These are phyloP conservation scores for Leptopilina syphax DNA, from an alignment of 2,888 invertebrate species.

Conservation along the genomic window DNA sequence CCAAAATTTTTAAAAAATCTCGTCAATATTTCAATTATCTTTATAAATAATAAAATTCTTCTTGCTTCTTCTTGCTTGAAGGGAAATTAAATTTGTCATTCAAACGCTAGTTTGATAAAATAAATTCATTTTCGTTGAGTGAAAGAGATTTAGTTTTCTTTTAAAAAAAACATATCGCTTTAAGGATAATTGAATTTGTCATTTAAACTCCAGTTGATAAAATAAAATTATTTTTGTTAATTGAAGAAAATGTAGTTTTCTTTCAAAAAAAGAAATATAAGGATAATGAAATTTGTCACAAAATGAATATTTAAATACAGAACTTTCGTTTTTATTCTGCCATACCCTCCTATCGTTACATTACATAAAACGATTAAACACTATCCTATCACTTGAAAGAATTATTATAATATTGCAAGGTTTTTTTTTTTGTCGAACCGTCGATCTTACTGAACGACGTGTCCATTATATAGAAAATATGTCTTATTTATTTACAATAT, in stretches of 20 bases:
- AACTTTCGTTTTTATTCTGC: slow-evolving; percentile 76
- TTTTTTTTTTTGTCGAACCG: slow-evolving; percentile 69
- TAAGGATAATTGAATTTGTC: neutral
- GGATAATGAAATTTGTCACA: neutral
- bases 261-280: neutral
- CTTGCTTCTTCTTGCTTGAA: too few relatives aligned
- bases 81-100: too few relatives aligned
- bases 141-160: too few relatives aligned
- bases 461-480: slow-evolving; percentile 76
- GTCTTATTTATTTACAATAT: slow-evolving; percentile 77
- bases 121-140: too few relatives aligned
- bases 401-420: slow-evolving; percentile 77
- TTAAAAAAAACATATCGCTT: too few relatives aligned
- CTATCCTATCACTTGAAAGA: slow-evolving; percentile 76
- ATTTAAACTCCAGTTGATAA: too few relatives aligned
- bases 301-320: slow-evolving; percentile 70
- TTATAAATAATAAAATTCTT: too few relatives aligned
- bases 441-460: slow-evolving; percentile 72
- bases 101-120: too few relatives aligned
- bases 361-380: slow-evolving; percentile 77
- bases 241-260: too few relatives aligned
- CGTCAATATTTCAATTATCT: too few relatives aligned
- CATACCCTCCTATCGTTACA: slow-evolving; percentile 76
- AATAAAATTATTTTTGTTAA: too few relatives aligned
- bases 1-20: too few relatives aligned